These are phyloP conservation scores for Aradophagus sp. DNA, from an alignment of 1,140 invertebrate genomes.

Conservation along the genomic window DNA sequence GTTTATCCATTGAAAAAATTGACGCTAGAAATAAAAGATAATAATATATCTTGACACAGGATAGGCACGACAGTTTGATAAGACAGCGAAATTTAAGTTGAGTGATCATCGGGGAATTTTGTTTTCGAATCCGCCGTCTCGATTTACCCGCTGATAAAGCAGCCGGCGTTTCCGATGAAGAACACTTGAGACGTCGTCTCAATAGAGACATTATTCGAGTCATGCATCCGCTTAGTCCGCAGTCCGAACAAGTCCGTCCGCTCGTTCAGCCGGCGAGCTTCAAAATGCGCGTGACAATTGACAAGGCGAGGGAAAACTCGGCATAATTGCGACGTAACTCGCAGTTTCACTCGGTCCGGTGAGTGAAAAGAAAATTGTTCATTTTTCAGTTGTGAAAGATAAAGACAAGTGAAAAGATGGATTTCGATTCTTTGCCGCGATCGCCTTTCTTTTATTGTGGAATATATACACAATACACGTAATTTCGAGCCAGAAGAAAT, in stretches of 20 bases:
- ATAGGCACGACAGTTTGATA: no score
- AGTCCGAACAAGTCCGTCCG: neutral
- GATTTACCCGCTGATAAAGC: conserved; percentile 28
- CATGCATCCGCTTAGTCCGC: conserved; percentile 5
- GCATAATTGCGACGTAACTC: conserved; percentile 11
- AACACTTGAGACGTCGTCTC: conserved; percentile 39
- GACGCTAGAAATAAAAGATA: no score
- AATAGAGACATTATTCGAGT: conserved; percentile 27
- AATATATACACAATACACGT: no score
- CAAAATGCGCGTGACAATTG: conserved; percentile 9
- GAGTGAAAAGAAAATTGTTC: conserved; percentile 3
- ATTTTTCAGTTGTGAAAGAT: no score
- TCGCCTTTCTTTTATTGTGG: neutral
- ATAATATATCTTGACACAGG: no score
- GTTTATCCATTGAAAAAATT: no score
- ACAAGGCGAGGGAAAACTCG: neutral
- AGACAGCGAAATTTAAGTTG: neutral
- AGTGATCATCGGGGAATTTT: conserved; percentile 9
- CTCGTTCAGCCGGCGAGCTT: neutral
- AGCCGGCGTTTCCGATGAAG: conserved; percentile 30
- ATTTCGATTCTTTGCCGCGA: neutral
- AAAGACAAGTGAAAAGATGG: neutral
- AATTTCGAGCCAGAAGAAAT: no score
- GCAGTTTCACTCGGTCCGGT: conserved; percentile 16
- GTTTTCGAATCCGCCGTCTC: conserved; percentile 17